Percentiles rank a stretch among this genome's conserved stretches.
Conservation (phyloP, 2,888 invertebrate genomes). For the Drosophila robusta region DNA sequence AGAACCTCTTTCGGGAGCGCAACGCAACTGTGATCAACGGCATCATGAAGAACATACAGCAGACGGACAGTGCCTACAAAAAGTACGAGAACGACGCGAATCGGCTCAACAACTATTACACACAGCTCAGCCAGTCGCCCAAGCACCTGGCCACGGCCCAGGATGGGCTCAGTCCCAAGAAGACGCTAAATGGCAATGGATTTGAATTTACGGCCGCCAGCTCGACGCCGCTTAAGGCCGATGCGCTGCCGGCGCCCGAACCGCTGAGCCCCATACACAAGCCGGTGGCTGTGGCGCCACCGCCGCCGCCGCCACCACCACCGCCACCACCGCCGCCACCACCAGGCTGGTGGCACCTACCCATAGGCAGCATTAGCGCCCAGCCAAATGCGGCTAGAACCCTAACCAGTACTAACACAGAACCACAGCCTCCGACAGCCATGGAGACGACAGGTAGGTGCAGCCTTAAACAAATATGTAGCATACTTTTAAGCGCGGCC, state of each 20-base stretch:
- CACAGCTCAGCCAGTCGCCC: constrained; percentile 82
- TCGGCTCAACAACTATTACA: constrained; percentile 84
- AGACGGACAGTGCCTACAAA: constrained; percentile 78
- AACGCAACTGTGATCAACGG: constrained; percentile 84
- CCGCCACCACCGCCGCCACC: constrained; percentile 83
- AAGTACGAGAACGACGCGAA: constrained; percentile 85
- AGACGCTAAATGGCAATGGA: constrained; percentile 73
- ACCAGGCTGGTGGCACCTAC: constrained; percentile 72
- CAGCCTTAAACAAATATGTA: constrained; percentile 31
- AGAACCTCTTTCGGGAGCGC: constrained; percentile 83
- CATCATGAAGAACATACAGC: constrained; percentile 83
- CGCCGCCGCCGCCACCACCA: constrained; percentile 68
- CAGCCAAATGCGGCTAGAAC: constrained; percentile 51
- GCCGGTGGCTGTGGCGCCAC: constrained; percentile 35
- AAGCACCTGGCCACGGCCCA: constrained; percentile 70
- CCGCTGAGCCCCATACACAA: constrained; percentile 65
- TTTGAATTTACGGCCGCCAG: constrained; percentile 57
- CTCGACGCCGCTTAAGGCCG: constrained; percentile 60
- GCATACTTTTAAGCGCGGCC: constrained; percentile 58
- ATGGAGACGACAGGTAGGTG: constrained; percentile 63
- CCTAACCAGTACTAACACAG: constrained; percentile 60
- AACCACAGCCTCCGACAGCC: constrained; percentile 29
- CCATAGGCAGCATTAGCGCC: constrained; percentile 38
- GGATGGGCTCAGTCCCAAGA: constrained; percentile 76
- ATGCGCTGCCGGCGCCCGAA: constrained; percentile 49